Base-by-base conservation (phyloP, 2,113 vertebrate species). In the Neogobius melanostomus region DNA sequence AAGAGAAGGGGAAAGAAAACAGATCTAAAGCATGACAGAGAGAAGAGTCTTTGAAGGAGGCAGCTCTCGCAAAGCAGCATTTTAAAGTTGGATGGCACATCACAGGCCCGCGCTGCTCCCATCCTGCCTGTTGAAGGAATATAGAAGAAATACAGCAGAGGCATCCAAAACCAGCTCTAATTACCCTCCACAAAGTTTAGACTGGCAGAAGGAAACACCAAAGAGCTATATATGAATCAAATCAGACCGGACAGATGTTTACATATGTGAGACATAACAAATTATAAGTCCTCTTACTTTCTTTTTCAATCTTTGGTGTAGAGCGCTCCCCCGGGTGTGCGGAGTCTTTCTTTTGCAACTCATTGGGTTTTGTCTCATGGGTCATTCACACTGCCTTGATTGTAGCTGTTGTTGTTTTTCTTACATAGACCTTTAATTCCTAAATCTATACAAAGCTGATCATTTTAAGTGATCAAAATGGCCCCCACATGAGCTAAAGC, bases 51-150 rank as follows among this genome's bases (percentile, higher is more conserved):
- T 86, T 87, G 86, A 88, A 82, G 75, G 79, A 68, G 76, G 72
- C 71, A 43, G 70, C 64, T 74, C 77, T 76, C 6, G 66, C 63
- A 85, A 83, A 85, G 76, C 73, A 77, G 81, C 65, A 74, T 85
- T 88, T 85, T 85, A 82, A 84, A 87, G 82, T 84, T 88, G 82
- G 81, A 84, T 79, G 77, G 72, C 75, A 88, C 79, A 80, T 86
- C 84, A 86, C 78, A 89, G 78, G 65, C 74, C 45, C 49, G 62
- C 68, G 68, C 61, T 57, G 79, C 81, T 72, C 63, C 77, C 74
- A 71, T 63, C 72, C 69, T 73, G 76, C 57, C 75, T 85, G 76
- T 81, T 80, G 14, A 43, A 80, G 67, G 70, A 63, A 69, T 61
- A 63, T 76, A 65, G 46, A 11, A 59, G 21, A 6, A 51, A 46